phyloP scores from a whole-genome alignment of 2,888 invertebrate species.

The Gnatocerus cornutus region DNA sequence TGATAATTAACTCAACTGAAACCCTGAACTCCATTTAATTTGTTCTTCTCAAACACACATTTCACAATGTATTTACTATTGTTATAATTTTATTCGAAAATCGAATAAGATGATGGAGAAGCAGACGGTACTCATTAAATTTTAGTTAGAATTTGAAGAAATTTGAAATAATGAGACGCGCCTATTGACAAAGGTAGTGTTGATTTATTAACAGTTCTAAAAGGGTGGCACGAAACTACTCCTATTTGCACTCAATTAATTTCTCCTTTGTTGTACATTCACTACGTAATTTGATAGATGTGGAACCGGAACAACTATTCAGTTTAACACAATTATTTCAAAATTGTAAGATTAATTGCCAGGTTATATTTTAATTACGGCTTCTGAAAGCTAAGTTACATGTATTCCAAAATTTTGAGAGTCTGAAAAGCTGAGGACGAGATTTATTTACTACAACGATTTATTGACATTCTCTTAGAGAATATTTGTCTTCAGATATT shows the following conservation, averaged over 20 bases:
- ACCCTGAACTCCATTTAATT: slow-evolving; percentile 54
- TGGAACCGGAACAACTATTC: background rate
- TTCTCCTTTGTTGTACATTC: background rate
- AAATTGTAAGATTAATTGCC: too few relatives aligned
- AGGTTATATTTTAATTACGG: too few relatives aligned
- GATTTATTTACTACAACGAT: too few relatives aligned
- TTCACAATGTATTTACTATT: slow-evolving; percentile 55
- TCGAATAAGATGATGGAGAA: slow-evolving; percentile 50
- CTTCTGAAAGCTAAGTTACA: too few relatives aligned
- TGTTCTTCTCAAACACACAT: slow-evolving; percentile 53
- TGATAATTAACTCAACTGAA: slow-evolving; percentile 55
- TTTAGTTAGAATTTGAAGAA: too few relatives aligned
- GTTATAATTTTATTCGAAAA: slow-evolving; percentile 52
- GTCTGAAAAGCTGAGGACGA: too few relatives aligned
- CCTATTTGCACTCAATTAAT: slow-evolving; percentile 1
- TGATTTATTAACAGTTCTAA: slow-evolving; percentile 5
- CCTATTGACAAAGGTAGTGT: slow-evolving; percentile 11
- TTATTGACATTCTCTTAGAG: too few relatives aligned
- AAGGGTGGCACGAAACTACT: background rate
- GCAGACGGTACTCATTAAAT: slow-evolving; percentile 51
- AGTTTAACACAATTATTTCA: too few relatives aligned
- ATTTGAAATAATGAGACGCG: too few relatives aligned
- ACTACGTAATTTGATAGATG: background rate
- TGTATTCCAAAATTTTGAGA: too few relatives aligned
- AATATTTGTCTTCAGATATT: too few relatives aligned